Evolutionary conservation across 1,140 invertebrate species (phyloP), one percentile per base, ranked within the genome.

Genomic region (Rhagoletis zephyria): DNA sequence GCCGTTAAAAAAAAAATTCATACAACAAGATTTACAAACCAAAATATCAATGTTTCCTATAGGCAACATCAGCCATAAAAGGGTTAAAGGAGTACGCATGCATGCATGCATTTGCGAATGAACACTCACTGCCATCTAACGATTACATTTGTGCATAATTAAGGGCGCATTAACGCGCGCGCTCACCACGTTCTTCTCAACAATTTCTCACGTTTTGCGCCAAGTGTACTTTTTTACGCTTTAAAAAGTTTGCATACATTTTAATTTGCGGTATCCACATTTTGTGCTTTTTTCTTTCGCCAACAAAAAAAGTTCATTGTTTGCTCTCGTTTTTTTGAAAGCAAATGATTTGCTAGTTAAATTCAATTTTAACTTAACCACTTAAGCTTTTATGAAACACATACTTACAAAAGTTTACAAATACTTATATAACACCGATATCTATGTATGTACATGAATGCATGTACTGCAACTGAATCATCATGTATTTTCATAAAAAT

Each of bases 121-220:
- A 1, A 3, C 2, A 67, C 40, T 42, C 40, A 42, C 64, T 42
- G 30, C 30, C 30, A 30, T 30, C 40, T 19, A 40, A 3, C 12
- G 64, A 19, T 5, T 67, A n/a, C 63, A 64, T n/a, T 12, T 30
- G 10, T 12, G 64, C 64, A 48, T 42, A 48, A 40, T 74, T 74
- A 74, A 74, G 42, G 6, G 67, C 67, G 42, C 67, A 74, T 45
- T 74, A 74, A 45, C 67, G 42, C 67, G 42, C 67, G 67, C 45
- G 67, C 4, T 48, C 42, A 16, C 14, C 67, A 74, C 7, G 16
- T 74, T 16, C 67, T 40, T 6, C 19, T 16, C 14, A 16, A 30
- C 30, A 30, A 30, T 42, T 45, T 74, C 45, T 74, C 42, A 42
- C 40, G 10, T 74, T 48, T 74, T 45, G 10, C 12, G 3, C 9